These are phyloP conservation scores for Pseudochaenichthys georgianus DNA, from an alignment of 2,797 vertebrate genomes.

Conservation along the genomic window DNA sequence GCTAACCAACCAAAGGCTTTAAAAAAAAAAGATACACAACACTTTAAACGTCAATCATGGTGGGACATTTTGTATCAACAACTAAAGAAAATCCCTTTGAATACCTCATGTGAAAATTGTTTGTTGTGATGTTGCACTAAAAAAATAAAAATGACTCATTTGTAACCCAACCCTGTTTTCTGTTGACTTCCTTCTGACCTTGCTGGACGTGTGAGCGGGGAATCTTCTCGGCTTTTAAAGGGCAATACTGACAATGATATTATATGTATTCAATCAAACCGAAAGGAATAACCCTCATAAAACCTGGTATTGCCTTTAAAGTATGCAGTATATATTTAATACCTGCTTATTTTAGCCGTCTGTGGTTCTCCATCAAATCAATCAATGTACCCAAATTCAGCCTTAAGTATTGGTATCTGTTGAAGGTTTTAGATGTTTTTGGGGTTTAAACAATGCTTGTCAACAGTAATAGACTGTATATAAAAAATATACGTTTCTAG, in stretches of 20 bases:
- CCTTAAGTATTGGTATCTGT: neutral
- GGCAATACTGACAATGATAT: neutral
- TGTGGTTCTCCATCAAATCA: neutral
- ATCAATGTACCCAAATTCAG: neutral
- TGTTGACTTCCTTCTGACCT: constrained; percentile 49
- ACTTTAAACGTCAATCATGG: constrained; percentile 88
- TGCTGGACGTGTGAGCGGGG: neutral
- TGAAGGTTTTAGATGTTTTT: neutral
- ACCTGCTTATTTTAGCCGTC: neutral
- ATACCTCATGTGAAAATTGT: constrained; percentile 92
- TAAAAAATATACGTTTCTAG: no score
- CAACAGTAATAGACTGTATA: neutral
- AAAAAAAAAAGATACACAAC: constrained; percentile 81
- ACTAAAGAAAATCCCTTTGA: constrained; percentile 88
- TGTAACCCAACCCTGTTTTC: constrained; percentile 76
- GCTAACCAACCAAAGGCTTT: constrained; percentile 89
- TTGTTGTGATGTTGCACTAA: constrained; percentile 92
- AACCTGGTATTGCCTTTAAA: no score
- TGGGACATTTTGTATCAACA: constrained; percentile 89
- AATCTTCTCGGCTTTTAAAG: constrained; percentile 12
- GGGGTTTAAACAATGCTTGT: neutral
- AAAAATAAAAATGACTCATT: constrained; percentile 87
- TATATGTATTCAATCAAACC: neutral
- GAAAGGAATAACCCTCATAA: no score
- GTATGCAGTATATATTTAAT: neutral